These are phyloP conservation scores for Leuctra nigra DNA, from an alignment of 2,888 invertebrate species.

Conservation along the genomic window DNA sequence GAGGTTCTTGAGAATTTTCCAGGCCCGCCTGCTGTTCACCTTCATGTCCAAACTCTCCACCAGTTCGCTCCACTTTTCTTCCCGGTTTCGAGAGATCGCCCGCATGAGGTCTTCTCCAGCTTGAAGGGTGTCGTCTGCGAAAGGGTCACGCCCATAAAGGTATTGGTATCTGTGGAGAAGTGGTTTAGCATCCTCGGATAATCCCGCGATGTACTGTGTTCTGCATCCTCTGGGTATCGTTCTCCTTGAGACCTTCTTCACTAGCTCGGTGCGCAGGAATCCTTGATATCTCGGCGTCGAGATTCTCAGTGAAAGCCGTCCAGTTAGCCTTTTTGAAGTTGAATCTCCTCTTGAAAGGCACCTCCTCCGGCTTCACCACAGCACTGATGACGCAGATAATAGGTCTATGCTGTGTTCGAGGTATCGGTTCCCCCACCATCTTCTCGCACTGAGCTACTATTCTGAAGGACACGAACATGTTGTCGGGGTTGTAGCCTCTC, in stretches of 20 bases:
- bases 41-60: conserved; percentile 20
- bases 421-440: conserved; percentile 11
- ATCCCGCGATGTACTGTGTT: conserved; percentile 14
- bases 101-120: conserved; percentile 17
- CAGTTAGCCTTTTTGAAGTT: not conserved
- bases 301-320: no score
- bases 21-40: conserved; percentile 21
- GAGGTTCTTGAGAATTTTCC: not conserved
- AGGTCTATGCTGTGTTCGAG: conserved; percentile 15
- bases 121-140: conserved; percentile 21
- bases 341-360: conserved; percentile 6
- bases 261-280: no score
- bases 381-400: conserved; percentile 13
- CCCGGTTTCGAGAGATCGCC: conserved; percentile 3
- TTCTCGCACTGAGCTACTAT: not conserved
- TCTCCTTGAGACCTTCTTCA: conserved; percentile 21
- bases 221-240: conserved; percentile 21
- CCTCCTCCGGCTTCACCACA: conserved; percentile 11
- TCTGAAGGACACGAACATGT: no score
- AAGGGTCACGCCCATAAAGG: conserved; percentile 5
- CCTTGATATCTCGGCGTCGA: no score
- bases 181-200: conserved; percentile 5
- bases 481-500: no score
- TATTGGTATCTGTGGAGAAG: conserved; percentile 1
- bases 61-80: conserved; percentile 17